Percentiles rank a stretch among this genome's conserved stretches.
Evolutionary conservation across 2,797 vertebrate genomes (phyloP).

Genomic region (Poeciliopsis presidionis): DNA sequence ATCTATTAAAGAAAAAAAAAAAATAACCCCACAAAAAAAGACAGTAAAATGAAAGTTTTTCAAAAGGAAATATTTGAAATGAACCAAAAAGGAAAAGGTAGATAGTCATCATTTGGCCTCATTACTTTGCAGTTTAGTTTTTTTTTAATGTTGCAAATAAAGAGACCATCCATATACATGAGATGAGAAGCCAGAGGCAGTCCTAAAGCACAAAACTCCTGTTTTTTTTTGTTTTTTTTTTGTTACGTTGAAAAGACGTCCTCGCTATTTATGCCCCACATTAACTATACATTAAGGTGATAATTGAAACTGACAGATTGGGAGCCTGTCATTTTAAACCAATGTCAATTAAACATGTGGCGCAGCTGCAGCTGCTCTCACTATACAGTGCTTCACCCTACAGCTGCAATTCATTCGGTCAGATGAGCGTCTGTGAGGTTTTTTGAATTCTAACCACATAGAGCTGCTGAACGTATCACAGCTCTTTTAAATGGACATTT

Average conservation of each 20-base stretch:
- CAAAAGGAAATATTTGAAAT: background rate
- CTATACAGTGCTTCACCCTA: background rate
- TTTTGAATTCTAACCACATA: background rate
- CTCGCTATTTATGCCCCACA: background rate
- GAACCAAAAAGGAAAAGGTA: background rate
- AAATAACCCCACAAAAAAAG: background rate
- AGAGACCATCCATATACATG: background rate
- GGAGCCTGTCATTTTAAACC: conserved; percentile 9
- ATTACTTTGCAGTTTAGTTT: background rate
- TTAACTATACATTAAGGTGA: background rate
- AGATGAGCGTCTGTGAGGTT: background rate
- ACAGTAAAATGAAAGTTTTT: background rate
- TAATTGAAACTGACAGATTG: conserved; percentile 2
- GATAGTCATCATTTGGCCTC: background rate
- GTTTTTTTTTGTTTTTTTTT: background rate
- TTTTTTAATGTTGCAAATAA: background rate
- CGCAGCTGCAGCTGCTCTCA: background rate
- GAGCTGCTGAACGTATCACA: too few relatives aligned
- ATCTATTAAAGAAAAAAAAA: too few relatives aligned
- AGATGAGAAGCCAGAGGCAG: background rate
- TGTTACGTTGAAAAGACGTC: background rate
- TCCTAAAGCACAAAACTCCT: background rate
- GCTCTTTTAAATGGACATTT: background rate
- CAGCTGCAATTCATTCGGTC: background rate
- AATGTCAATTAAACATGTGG: conserved; percentile 10